Evolutionary conservation across 1,140 invertebrate species (phyloP), one percentile per base, ranked within the genome.

Genomic region (Drosophila lacteicornis): DNA sequence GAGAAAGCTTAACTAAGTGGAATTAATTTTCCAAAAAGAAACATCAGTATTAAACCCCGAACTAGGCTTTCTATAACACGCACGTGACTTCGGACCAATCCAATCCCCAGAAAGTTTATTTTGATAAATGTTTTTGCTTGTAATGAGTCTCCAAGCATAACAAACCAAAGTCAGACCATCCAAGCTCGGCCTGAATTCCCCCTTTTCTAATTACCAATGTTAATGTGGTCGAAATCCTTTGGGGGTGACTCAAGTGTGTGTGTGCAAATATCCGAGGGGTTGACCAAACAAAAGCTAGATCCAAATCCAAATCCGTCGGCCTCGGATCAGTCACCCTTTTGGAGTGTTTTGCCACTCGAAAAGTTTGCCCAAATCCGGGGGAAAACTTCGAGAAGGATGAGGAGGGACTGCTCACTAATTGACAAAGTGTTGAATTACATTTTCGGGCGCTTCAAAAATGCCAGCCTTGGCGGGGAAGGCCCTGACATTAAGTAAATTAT

Each of bases 401-500:
- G 42, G 36, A 38, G 12, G 36, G 30, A 33, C 33, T 27, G 13
- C 30, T 25, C 74, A 86, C 85, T 90, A 90, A 90, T 90, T 90
- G 82, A 86, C 82, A 86, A 86, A 90, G 85, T 91, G 85, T 90
- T 91, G 79, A 91, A 78, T 90, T 90, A 82, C 85, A 86, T 69
- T 86, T 82, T 43, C 71, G 27, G 79, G 47, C 67, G 65, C 53
- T 79, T 79, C 46, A 46, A 50, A 71, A 83, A 90, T 83, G n/a
- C 53, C 69, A 65, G 43, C 57, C 75, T 79, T 56, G 45, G 50
- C 70, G 36, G 42, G 27, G 27, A 30, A 30, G 58, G 63, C 59
- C 59, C 69, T 91, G 90, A 91, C 90, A 82, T 91, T 91, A 91
- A 91, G 85, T 87, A 91, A 91, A 91, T 91, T 91, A 91, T 91